Conservation (phyloP, 2,113 vertebrate species). For the Callaeas wilsoni region DNA sequence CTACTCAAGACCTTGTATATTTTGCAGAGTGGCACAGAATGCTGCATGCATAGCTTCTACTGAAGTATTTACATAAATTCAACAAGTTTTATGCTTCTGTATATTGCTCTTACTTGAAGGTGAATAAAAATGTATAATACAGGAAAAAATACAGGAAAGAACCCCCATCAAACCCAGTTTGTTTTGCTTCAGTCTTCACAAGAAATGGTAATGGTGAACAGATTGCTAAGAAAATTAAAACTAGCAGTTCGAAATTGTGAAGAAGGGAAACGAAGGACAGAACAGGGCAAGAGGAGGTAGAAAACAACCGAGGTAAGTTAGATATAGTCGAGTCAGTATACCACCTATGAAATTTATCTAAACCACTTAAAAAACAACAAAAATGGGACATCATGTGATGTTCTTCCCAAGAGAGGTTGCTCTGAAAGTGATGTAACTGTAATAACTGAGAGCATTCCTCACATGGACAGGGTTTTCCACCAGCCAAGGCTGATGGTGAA, state of each 20-base stretch:
- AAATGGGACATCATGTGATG: neutral
- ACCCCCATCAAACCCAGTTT: neutral
- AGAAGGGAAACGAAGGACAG: neutral
- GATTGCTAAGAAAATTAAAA: neutral
- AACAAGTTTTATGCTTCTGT: neutral
- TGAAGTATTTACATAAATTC: neutral
- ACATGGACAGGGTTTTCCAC: conserved; percentile 76
- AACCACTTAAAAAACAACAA: neutral
- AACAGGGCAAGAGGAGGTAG: neutral
- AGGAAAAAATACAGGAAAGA: neutral
- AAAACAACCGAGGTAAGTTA: neutral
- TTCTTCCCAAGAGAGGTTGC: conserved; percentile 70
- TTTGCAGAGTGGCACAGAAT: neutral
- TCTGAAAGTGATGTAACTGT: conserved; percentile 76
- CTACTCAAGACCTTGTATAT: neutral
- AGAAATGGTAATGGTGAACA: neutral
- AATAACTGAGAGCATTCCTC: conserved; percentile 70
- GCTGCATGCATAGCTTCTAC: neutral
- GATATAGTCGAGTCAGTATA: neutral
- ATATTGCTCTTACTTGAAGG: neutral
- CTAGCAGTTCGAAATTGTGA: neutral
- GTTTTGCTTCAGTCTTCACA: neutral
- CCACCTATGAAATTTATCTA: neutral
- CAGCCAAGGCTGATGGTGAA: conserved; percentile 76
- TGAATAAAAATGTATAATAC: neutral